Evolutionary conservation across 1,140 invertebrate species (phyloP).

Genomic region (Drosophila baimaii): DNA sequence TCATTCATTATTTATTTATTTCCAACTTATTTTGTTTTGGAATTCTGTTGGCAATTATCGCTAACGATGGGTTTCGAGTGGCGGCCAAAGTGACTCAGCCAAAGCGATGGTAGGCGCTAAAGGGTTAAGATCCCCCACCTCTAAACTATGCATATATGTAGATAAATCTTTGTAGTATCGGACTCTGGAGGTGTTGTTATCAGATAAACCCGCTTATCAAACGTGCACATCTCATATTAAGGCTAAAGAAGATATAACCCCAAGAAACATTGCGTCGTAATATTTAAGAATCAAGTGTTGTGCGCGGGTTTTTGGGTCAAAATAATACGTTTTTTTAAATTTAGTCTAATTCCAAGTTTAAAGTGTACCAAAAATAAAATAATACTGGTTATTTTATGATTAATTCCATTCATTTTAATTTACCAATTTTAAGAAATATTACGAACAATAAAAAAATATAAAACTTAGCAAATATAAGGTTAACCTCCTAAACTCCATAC

Average conservation of each 20-base stretch:
- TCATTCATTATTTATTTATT: slow-evolving; percentile 41
- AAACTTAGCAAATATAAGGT: too few relatives aligned
- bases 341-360: too few relatives aligned
- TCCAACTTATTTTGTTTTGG: slow-evolving; percentile 21
- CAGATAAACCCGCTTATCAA: slow-evolving; percentile 65
- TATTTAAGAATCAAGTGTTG: slow-evolving; percentile 15
- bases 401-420: too few relatives aligned
- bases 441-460: too few relatives aligned
- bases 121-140: slow-evolving; percentile 39
- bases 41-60: slow-evolving; percentile 25
- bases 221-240: slow-evolving; percentile 56
- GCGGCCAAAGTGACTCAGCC: slow-evolving; percentile 17
- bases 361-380: too few relatives aligned
- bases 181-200: slow-evolving; percentile 56
- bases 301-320: not conserved
- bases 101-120: slow-evolving; percentile 5
- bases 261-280: slow-evolving; percentile 45
- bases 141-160: slow-evolving; percentile 47
- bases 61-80: slow-evolving; percentile 5
- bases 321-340: not conserved
- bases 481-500: too few relatives aligned
- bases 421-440: too few relatives aligned
- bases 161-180: slow-evolving; percentile 61
- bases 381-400: too few relatives aligned
- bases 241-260: slow-evolving; percentile 37